A percentile compares a stretch with the other conserved stretches of the same genome.
Evolutionary conservation across 2,888 invertebrate species (phyloP).

Genomic region (Yponomeuta evonymella): DNA sequence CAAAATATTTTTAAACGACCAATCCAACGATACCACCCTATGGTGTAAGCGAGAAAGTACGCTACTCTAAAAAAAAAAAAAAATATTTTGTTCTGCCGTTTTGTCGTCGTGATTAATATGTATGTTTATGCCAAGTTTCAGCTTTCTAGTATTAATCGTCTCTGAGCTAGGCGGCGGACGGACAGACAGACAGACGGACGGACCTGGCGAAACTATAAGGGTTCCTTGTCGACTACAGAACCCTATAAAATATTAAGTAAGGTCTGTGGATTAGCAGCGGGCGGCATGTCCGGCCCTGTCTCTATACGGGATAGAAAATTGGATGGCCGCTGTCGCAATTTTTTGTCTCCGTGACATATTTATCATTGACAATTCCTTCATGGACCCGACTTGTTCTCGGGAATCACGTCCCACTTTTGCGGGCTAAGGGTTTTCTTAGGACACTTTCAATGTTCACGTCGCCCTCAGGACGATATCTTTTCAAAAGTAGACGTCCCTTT

Average conservation of each 20-base stretch:
- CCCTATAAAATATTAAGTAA: conserved; percentile 36
- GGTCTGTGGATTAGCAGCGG: conserved; percentile 33
- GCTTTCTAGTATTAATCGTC: too few relatives aligned
- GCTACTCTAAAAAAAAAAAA: too few relatives aligned
- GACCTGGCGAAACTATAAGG: too few relatives aligned
- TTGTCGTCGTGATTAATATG: too few relatives aligned
- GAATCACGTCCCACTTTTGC: background rate
- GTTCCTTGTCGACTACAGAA: too few relatives aligned
- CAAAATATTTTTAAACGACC: too few relatives aligned
- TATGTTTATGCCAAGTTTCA: too few relatives aligned
- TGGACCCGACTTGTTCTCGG: background rate
- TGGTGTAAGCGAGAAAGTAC: too few relatives aligned
- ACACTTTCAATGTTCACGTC: background rate
- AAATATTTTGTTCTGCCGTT: too few relatives aligned
- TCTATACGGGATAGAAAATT: conserved; percentile 14
- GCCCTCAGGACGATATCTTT: background rate
- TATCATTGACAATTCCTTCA: conserved; percentile 9
- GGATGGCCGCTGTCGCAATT: conserved; percentile 8
- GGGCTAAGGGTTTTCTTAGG: background rate
- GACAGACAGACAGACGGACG: too few relatives aligned
- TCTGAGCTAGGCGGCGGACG: too few relatives aligned
- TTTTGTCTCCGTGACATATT: conserved; percentile 8
- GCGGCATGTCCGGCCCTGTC: conserved; percentile 1
- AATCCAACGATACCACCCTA: too few relatives aligned
- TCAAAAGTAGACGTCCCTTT: background rate